Evolutionary conservation across 2,113 vertebrate genomes (phyloP).

Genomic region (Hemibagrus wyckioides): DNA sequence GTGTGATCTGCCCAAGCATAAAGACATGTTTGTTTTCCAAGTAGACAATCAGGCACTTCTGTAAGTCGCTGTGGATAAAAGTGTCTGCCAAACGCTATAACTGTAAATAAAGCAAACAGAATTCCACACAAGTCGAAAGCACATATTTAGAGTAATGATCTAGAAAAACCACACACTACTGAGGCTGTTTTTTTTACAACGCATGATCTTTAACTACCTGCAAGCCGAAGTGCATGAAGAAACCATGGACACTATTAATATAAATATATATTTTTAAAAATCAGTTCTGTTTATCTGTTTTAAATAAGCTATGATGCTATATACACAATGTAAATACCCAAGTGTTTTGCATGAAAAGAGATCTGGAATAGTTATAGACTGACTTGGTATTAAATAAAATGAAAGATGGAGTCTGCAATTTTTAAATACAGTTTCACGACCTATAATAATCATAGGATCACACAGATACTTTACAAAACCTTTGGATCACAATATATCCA

Average conservation of each 20-base stretch:
- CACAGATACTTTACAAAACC: background rate
- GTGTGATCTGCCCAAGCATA: background rate
- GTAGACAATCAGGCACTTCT: background rate
- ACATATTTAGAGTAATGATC: background rate
- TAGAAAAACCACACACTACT: slow-evolving; percentile 35
- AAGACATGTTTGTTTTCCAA: slow-evolving; percentile 16
- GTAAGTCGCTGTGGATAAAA: background rate
- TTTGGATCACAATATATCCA: background rate
- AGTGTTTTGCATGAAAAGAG: background rate
- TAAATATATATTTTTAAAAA: background rate
- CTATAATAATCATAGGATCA: background rate
- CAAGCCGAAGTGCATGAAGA: slow-evolving; percentile 10
- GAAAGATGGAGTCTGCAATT: background rate
- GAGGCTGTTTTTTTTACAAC: slow-evolving; percentile 11
- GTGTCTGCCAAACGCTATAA: background rate
- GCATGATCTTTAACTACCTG: background rate
- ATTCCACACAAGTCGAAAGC: background rate
- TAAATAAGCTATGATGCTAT: background rate
- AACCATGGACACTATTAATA: background rate
- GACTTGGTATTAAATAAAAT: background rate
- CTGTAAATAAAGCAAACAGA: background rate
- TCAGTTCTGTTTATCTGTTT: background rate
- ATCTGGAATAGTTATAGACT: background rate
- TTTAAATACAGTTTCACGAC: background rate
- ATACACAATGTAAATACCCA: background rate